Evolutionary conservation across 35 echinoderm and acorn worm genomes (phyloP).

Genomic region (Apostichopus parvimensis): DNA sequence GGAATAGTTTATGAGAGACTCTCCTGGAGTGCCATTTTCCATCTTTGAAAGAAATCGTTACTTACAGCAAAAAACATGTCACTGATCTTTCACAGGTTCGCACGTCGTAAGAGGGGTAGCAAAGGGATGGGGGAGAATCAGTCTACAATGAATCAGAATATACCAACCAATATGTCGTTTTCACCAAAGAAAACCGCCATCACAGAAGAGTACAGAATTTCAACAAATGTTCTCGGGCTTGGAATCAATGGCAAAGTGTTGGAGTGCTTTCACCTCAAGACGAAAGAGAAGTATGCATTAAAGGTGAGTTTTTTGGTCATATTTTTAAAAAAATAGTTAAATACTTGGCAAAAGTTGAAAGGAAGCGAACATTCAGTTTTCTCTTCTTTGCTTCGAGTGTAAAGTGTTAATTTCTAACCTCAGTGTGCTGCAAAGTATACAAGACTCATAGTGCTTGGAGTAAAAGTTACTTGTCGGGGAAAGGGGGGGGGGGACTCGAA

Average conservation of each 20-base stretch:
- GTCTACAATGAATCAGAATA: slow-evolving; percentile 65
- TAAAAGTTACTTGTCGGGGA: no score
- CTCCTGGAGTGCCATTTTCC: neutral
- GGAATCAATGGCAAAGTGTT: slow-evolving; percentile 99
- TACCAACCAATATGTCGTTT: slow-evolving; percentile 47
- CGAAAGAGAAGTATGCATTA: slow-evolving; percentile 83
- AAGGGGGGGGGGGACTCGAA: no score
- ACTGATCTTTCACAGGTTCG: slow-evolving; percentile 51
- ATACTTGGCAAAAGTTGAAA: no score
- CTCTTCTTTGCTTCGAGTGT: neutral
- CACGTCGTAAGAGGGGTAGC: slow-evolving; percentile 13
- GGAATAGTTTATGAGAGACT: neutral
- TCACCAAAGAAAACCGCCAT: slow-evolving; percentile 79
- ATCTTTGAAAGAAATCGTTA: neutral
- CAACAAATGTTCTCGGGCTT: slow-evolving; percentile 86
- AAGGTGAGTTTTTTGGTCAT: slow-evolving; percentile 69
- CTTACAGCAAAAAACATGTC: slow-evolving; percentile 13
- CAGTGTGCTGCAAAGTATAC: no score
- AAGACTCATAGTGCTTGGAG: no score
- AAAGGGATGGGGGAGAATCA: slow-evolving; percentile 87
- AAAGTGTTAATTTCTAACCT: no score
- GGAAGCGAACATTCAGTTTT: neutral
- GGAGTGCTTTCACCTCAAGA: slow-evolving; percentile 78
- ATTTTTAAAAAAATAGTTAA: no score
- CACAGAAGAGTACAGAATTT: slow-evolving; percentile 85